Percentiles rank a stretch among this genome's conserved stretches.
phyloP scores from a whole-genome alignment of 1,140 invertebrate species.

The Drosophila kikkawai region DNA sequence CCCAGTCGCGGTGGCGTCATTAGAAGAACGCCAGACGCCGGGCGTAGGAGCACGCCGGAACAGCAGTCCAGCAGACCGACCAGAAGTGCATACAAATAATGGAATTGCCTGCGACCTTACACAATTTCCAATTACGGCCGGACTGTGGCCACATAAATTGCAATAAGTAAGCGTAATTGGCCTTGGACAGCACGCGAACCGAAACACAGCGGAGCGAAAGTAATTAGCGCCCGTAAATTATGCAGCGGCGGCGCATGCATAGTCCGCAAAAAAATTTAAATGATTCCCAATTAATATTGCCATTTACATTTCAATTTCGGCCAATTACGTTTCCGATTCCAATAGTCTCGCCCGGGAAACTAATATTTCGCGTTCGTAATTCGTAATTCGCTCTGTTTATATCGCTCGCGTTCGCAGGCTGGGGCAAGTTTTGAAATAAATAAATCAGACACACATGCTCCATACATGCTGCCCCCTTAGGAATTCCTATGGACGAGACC shows the following conservation, averaged over 20 bases:
- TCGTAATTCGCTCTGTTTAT: slow-evolving; percentile 31
- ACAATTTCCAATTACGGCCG: slow-evolving; percentile 55
- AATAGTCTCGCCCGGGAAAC: slow-evolving; percentile 17
- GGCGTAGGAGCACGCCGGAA: background rate
- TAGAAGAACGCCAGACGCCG: slow-evolving; percentile 25
- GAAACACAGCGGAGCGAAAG: slow-evolving; percentile 43
- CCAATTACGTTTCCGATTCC: slow-evolving; percentile 14
- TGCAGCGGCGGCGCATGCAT: slow-evolving; percentile 41
- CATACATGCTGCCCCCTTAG: slow-evolving; percentile 7
- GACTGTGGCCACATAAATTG: slow-evolving; percentile 53
- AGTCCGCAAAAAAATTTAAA: slow-evolving; percentile 36
- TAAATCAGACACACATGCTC: slow-evolving; percentile 39
- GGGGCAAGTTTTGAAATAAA: slow-evolving; percentile 41
- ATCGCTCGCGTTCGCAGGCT: slow-evolving; percentile 16
- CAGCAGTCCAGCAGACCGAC: slow-evolving; percentile 1
- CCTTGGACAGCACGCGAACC: slow-evolving; percentile 47
- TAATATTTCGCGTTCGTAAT: slow-evolving; percentile 17
- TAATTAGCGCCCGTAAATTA: slow-evolving; percentile 53
- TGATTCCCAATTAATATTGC: slow-evolving; percentile 53
- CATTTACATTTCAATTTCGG: slow-evolving; percentile 48
- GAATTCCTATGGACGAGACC: slow-evolving; percentile 22
- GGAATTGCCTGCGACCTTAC: slow-evolving; percentile 48
- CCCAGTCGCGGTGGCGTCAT: slow-evolving; percentile 32
- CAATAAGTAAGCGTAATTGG: slow-evolving; percentile 56
- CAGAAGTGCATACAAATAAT: slow-evolving; percentile 54